These are phyloP conservation scores for Frankliniella fusca DNA, from an alignment of 2,888 invertebrate genomes.

Conservation along the genomic window DNA sequence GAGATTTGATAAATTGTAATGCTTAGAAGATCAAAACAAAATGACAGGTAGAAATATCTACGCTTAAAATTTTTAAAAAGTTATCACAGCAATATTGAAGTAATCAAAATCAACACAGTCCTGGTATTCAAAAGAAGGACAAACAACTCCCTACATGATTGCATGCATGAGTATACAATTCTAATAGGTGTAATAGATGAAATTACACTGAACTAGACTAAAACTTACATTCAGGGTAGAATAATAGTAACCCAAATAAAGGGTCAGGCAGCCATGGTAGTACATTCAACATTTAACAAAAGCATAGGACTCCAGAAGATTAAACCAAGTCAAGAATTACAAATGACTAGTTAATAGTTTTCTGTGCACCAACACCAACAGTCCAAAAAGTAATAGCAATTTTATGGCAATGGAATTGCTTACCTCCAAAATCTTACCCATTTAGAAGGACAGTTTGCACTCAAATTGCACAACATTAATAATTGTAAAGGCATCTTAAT, in stretches of 20 bases:
- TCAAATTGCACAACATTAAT: no score
- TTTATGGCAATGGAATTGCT: no score
- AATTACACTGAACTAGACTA: background rate
- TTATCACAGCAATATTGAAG: no score
- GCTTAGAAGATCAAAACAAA: no score
- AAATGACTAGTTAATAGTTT: background rate
- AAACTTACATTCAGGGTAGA: background rate
- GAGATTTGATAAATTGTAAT: background rate
- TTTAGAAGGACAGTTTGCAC: no score
- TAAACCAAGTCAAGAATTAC: background rate
- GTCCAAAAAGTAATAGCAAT: no score
- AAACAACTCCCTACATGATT: background rate
- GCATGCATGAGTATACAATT: background rate
- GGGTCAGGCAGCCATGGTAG: background rate
- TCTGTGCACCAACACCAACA: no score
- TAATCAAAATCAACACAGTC: no score
- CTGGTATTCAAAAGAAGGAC: background rate
- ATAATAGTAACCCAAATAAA: background rate
- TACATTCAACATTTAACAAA: background rate
- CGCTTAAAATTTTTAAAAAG: no score
- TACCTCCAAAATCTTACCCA: no score
- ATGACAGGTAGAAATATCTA: no score
- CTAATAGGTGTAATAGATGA: background rate
- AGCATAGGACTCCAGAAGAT: background rate
- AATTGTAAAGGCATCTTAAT: no score